These are phyloP conservation scores for Xiphophorus hellerii DNA, from an alignment of 2,113 vertebrate genomes.

Conservation along the genomic window DNA sequence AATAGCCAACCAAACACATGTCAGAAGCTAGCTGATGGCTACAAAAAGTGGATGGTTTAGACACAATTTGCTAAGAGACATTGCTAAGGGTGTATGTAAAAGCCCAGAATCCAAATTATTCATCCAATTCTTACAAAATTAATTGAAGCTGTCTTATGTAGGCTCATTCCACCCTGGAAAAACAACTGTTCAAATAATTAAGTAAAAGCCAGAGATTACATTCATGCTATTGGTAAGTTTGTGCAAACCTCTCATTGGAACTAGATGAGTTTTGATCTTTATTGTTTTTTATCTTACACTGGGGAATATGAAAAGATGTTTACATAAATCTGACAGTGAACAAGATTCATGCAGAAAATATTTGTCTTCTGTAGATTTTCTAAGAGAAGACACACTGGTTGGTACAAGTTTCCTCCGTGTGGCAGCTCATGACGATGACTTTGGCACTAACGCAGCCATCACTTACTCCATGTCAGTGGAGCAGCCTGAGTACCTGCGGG, in stretches of 20 bases:
- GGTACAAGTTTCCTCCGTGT: slow-evolving; percentile 90
- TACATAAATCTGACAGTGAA: background rate
- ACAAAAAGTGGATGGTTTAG: background rate
- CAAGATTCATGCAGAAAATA: background rate
- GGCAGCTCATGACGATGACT: slow-evolving; percentile 87
- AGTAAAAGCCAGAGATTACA: background rate
- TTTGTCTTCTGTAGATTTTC: slow-evolving; percentile 79
- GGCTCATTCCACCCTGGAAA: background rate
- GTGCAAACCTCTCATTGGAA: background rate
- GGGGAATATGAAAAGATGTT: background rate
- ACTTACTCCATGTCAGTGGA: slow-evolving; percentile 84
- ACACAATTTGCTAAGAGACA: background rate
- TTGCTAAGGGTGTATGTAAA: background rate
- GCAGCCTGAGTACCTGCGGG: slow-evolving; percentile 84
- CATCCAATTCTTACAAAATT: background rate
- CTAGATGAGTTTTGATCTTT: background rate
- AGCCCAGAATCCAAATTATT: background rate
- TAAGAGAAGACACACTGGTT: slow-evolving; percentile 86
- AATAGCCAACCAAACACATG: background rate
- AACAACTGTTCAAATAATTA: background rate
- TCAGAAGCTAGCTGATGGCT: background rate
- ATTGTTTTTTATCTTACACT: background rate
- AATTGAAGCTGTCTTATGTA: background rate
- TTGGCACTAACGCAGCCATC: slow-evolving; percentile 85
- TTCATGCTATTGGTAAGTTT: background rate